These are phyloP conservation scores for Neotoxoptera formosana DNA, from an alignment of 1,140 invertebrate genomes.

Conservation along the genomic window DNA sequence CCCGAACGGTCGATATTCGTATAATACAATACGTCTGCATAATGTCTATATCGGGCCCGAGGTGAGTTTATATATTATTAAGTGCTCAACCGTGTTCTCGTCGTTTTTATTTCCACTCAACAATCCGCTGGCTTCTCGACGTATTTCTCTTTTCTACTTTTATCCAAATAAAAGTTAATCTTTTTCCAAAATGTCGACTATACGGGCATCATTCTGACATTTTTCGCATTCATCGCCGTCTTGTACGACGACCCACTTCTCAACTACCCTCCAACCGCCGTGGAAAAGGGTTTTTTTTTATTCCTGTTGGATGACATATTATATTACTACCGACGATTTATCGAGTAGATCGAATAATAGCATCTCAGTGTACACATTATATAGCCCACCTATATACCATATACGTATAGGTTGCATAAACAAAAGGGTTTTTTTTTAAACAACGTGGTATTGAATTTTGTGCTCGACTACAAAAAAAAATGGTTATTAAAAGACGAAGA, in stretches of 20 bases:
- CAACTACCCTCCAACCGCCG: not conserved
- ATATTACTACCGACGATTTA: not conserved
- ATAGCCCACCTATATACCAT: not conserved
- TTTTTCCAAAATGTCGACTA: not conserved
- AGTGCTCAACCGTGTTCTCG: not conserved
- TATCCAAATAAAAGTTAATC: not conserved
- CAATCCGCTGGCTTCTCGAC: not conserved
- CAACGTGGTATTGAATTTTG: not conserved
- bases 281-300: conserved; percentile 10
- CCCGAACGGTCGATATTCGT: not conserved
- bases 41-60: not conserved
- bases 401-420: not conserved
- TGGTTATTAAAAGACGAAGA: not conserved
- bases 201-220: not conserved
- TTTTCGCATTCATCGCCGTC: not conserved
- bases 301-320: not conserved
- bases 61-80: not conserved
- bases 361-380: not conserved
- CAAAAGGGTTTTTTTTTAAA: not conserved
- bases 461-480: not conserved
- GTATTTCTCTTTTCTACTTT: not conserved
- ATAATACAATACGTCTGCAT: not conserved
- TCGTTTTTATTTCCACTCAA: not conserved
- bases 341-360: not conserved
- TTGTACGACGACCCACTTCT: not conserved